Conservation (phyloP, 2,797 vertebrate genomes). For the Dipus sagitta region DNA sequence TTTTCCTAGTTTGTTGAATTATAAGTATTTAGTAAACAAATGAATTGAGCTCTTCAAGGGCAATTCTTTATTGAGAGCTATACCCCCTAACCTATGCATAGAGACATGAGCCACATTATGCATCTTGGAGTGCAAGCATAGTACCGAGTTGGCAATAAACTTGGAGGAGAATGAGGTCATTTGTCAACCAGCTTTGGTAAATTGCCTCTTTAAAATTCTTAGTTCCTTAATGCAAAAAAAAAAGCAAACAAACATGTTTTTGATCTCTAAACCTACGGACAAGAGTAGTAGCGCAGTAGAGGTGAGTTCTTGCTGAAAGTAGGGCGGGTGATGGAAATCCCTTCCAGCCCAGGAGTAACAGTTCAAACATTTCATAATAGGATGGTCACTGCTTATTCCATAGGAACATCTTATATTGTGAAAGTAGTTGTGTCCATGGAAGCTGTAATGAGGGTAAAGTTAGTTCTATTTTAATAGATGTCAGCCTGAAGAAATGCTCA, state of each 20-base stretch:
- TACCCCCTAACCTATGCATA: not conserved
- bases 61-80: constrained; percentile 1
- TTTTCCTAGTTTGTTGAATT: constrained; percentile 22
- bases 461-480: not conserved
- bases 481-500: not conserved
- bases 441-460: constrained; percentile 35
- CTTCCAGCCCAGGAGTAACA: not conserved
- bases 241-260: constrained; percentile 66
- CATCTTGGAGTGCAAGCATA: not conserved
- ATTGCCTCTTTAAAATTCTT: constrained; percentile 63
- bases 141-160: constrained; percentile 41
- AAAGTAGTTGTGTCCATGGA: not conserved
- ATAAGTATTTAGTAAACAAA: constrained; percentile 40
- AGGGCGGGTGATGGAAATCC: not conserved
- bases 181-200: constrained; percentile 66
- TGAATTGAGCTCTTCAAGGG: constrained; percentile 36
- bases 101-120: not conserved
- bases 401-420: not conserved
- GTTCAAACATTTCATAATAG: not conserved
- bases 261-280: constrained; percentile 35
- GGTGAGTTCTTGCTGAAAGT: constrained; percentile 58
- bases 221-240: constrained; percentile 67
- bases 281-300: constrained; percentile 2
- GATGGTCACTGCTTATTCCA: not conserved
- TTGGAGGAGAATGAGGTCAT: constrained; percentile 60